phyloP scores from a whole-genome alignment of 1,140 invertebrate species.

The Colletes gigas region DNA sequence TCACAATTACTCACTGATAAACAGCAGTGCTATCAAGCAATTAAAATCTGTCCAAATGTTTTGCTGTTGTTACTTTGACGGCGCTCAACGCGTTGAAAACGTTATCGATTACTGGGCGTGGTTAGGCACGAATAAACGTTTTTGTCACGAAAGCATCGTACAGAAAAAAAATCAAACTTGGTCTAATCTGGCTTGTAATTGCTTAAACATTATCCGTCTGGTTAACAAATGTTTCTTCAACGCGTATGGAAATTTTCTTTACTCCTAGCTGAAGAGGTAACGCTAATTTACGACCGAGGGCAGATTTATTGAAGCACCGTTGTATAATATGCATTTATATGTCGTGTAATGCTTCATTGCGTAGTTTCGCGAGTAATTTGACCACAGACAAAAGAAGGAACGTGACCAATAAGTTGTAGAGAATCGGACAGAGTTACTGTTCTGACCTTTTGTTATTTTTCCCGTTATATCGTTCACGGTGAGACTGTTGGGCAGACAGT shows the following conservation, averaged over 20 bases:
- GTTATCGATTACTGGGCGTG: constrained; percentile 43
- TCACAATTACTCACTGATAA: neutral
- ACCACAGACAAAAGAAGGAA: too few species aligned
- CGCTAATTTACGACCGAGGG: too few species aligned
- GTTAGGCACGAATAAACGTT: neutral
- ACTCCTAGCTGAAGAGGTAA: too few species aligned
- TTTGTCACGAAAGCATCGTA: neutral
- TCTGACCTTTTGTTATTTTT: neutral
- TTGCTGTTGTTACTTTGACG: neutral
- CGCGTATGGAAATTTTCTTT: neutral
- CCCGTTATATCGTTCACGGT: too few species aligned
- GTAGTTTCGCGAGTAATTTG: too few species aligned
- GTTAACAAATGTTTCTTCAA: neutral
- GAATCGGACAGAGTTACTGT: neutral
- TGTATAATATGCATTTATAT: too few species aligned
- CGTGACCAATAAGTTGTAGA: too few species aligned
- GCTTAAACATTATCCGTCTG: neutral
- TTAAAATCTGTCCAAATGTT: neutral
- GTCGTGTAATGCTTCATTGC: too few species aligned
- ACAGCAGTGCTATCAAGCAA: neutral
- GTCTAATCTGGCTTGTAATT: too few species aligned
- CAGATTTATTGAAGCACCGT: too few species aligned
- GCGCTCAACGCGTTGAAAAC: neutral
- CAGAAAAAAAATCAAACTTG: too few species aligned
- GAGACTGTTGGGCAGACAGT: too few species aligned